A percentile compares a stretch with the other conserved stretches of the same genome.
phyloP scores from a whole-genome alignment of 2,888 invertebrate species.

The Pristionchus mayeri region DNA sequence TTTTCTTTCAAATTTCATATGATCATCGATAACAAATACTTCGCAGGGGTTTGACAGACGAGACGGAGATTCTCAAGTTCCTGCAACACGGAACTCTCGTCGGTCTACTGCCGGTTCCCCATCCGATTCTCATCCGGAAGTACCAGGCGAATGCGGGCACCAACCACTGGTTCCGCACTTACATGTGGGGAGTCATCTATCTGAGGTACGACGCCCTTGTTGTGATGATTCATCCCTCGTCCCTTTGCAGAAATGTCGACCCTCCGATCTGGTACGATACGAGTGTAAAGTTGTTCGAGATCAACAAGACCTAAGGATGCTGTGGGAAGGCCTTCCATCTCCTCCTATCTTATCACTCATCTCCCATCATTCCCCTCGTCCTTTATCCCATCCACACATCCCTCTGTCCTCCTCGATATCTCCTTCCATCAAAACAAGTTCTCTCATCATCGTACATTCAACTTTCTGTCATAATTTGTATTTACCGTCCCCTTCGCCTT shows the following conservation, averaged over 20 bases:
- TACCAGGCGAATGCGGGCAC: slow-evolving; percentile 98
- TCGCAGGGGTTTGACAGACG: slow-evolving; percentile 93
- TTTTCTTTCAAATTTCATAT: too few species aligned
- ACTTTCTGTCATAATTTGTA: not conserved
- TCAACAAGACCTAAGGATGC: slow-evolving; percentile 81
- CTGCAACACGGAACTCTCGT: slow-evolving; percentile 98
- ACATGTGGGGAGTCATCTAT: slow-evolving; percentile 99
- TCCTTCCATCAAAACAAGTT: slow-evolving; percentile 10
- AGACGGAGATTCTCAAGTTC: slow-evolving; percentile 98
- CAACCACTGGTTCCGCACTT: slow-evolving; percentile 98
- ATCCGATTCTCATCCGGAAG: slow-evolving; percentile 97
- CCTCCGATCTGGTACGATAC: slow-evolving; percentile 99
- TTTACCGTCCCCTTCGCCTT: slow-evolving; percentile 2
- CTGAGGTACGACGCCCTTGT: slow-evolving; percentile 82
- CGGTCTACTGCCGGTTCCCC: slow-evolving; percentile 96
- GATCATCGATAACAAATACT: not conserved
- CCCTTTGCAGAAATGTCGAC: slow-evolving; percentile 88
- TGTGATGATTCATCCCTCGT: not conserved
- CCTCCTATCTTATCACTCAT: slow-evolving; percentile 38
- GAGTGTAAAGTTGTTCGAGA: slow-evolving; percentile 97
- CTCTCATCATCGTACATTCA: not conserved
- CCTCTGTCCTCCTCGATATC: not conserved
- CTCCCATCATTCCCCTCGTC: slow-evolving; percentile 26
- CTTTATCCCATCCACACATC: slow-evolving; percentile 16
- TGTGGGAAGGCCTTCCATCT: not conserved